These are phyloP conservation scores for Synergus laeviventris DNA, from an alignment of 2,888 invertebrate species.

Conservation along the genomic window DNA sequence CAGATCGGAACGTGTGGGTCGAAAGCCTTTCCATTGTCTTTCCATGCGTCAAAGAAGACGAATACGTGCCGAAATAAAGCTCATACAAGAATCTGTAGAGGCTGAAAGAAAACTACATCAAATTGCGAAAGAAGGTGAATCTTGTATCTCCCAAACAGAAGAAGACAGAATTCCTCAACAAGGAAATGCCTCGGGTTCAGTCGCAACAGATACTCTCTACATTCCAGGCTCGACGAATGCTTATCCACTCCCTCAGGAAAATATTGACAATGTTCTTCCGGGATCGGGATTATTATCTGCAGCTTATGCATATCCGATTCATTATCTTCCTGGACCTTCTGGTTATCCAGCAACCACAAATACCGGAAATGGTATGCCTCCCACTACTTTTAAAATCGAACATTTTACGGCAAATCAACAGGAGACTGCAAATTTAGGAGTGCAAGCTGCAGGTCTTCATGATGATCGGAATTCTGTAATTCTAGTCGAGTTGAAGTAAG, in stretches of 20 bases:
- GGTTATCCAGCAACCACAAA: not conserved
- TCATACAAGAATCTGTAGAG: slow-evolving; percentile 1
- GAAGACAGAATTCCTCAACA: slow-evolving; percentile 7
- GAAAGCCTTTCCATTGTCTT: slow-evolving; percentile 15
- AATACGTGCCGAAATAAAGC: slow-evolving; percentile 21
- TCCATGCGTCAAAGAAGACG: slow-evolving; percentile 26
- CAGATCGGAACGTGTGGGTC: slow-evolving; percentile 15
- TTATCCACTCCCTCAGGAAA: not conserved
- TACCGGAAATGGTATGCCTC: not conserved
- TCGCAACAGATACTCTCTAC: not conserved
- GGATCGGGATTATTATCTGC: not conserved
- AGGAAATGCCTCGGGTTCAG: not conserved
- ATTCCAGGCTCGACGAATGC: slow-evolving; percentile 2
- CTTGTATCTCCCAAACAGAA: not conserved
- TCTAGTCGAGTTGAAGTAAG: slow-evolving; percentile 10
- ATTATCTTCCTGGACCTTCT: slow-evolving; percentile 27
- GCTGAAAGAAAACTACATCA: slow-evolving; percentile 8
- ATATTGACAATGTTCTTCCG: not conserved
- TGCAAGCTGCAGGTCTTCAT: not conserved
- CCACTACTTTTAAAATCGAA: slow-evolving; percentile 16
- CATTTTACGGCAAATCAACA: not conserved
- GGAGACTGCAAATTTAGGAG: not conserved
- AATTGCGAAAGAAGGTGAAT: not conserved
- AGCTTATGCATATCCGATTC: not conserved
- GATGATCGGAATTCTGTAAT: not conserved